phyloP scores from a whole-genome alignment of 2,888 invertebrate genomes.

The Lasioglossum oenotherae region DNA sequence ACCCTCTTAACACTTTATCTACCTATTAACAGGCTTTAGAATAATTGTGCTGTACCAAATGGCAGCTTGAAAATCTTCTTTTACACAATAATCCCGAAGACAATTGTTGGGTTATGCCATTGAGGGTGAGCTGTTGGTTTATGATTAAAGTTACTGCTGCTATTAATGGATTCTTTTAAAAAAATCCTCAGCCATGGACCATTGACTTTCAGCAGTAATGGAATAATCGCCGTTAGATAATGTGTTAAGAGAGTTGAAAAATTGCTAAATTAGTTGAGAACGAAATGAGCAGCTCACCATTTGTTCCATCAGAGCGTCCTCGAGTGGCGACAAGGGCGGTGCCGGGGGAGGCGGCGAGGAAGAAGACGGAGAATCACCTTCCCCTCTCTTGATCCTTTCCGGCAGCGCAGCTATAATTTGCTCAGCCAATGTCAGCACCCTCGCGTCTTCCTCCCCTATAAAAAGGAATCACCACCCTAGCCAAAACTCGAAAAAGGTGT shows the following conservation, averaged over 20 bases:
- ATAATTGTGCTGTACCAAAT: no score
- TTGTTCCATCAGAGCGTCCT: constrained; percentile 84
- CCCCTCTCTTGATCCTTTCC: constrained; percentile 94
- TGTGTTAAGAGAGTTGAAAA: neutral
- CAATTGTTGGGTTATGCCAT: no score
- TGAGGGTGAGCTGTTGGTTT: no score
- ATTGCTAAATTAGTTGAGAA: neutral
- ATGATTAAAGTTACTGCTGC: no score
- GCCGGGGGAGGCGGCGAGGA: constrained; percentile 82
- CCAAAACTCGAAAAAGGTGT: constrained; percentile 74
- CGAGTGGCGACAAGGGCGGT: constrained; percentile 80
- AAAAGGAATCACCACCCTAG: constrained; percentile 79
- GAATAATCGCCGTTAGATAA: no score
- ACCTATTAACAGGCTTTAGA: no score
- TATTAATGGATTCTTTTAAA: no score
- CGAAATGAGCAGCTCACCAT: constrained; percentile 77
- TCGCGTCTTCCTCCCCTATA: constrained; percentile 96
- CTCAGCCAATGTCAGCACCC: constrained; percentile 96
- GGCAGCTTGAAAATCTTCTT: no score
- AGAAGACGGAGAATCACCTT: constrained; percentile 83
- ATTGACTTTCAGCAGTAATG: no score
- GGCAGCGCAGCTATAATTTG: constrained; percentile 99
- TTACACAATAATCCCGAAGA: no score
- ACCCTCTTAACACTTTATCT: no score
- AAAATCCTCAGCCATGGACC: no score